Conservation (phyloP, 2,113 vertebrate genomes). For the Pachypanchax playfairii region DNA sequence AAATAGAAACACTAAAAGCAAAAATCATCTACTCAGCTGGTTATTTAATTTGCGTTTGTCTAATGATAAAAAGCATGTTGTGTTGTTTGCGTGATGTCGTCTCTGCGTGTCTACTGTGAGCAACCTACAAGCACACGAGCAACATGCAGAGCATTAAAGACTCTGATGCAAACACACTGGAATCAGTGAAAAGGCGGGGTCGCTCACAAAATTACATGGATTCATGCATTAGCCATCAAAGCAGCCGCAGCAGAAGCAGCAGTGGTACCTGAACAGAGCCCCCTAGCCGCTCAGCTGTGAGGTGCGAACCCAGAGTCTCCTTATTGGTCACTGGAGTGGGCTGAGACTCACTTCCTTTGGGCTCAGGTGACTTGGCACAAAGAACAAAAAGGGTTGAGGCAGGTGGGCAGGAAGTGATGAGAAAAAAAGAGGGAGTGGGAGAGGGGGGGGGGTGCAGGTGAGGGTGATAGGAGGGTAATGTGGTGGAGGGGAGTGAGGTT, state of each 20-base stretch:
- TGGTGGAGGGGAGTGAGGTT: conserved; percentile 48
- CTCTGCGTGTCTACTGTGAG: conserved; percentile 29
- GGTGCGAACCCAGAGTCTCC: conserved; percentile 88
- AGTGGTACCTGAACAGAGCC: conserved; percentile 91
- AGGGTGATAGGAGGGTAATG: conserved; percentile 41
- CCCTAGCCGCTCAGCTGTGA: conserved; percentile 89
- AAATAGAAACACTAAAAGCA: background rate
- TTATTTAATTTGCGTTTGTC: background rate
- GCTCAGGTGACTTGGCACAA: conserved; percentile 86
- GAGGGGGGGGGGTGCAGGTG: conserved; percentile 31
- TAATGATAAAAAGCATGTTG: background rate
- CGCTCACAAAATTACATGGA: conserved; percentile 46
- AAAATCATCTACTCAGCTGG: background rate
- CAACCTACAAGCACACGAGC: conserved; percentile 51
- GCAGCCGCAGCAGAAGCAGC: conserved; percentile 69
- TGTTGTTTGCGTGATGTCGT: conserved; percentile 33
- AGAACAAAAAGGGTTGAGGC: conserved; percentile 77
- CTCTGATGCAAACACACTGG: conserved; percentile 30
- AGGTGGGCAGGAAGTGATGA: conserved; percentile 67
- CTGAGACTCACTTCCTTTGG: conserved; percentile 89
- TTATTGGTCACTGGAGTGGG: conserved; percentile 86
- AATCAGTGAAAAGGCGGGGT: conserved; percentile 18
- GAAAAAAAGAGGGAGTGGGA: conserved; percentile 10
- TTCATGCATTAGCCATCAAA: conserved; percentile 67
- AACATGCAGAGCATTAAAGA: conserved; percentile 35